Base-by-base conservation (phyloP, 2,113 vertebrate genomes). In the Riparia riparia region DNA sequence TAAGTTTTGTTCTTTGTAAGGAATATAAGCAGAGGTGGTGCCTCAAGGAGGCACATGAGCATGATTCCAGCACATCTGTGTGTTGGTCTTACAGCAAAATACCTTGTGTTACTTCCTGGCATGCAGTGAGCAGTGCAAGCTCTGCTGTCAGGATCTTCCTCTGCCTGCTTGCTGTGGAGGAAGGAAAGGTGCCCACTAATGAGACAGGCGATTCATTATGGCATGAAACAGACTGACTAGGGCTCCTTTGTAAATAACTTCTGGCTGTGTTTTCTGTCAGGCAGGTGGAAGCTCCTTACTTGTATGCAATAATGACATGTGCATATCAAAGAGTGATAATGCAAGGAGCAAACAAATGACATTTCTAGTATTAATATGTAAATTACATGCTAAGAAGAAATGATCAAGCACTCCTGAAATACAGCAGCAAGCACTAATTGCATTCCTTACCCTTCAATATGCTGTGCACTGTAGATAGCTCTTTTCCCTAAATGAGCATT, bases 311-410 rank as follows among this genome's bases (percentile, higher is more conserved):
- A 57, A 80, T 83, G 76, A 54, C 58, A 61, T 6, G 2, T 89
- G 71, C 71, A 89, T 85, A 88, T 85, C 71, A 63, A 31, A 50
- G 54, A 81, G 26, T 34, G 34, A 51, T 61, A 90, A 81, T 51
- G 42, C 47, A 63, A 54, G 54, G 45, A 84, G 86, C 79, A 94
- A 94, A 95, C 39, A 95, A 93, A 88, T 72, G 60, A 24, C 54
- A 77, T 89, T 96, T 92, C 20, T 56, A 80, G 31, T 68, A 93
- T 95, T 95, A 78, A 63, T 83, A 89, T 65, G 82, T 83, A 89
- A 93, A 92, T 93, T 64, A 28, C n/a, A 73, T 10, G 8, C 82
- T 80, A 58, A 86, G 86, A 89, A 87, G 78, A 93, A 94, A 58
- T 42, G 37, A 92, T 86, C 54, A 88, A 83, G 56, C 45, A 22